Base-by-base conservation (phyloP, 2,888 invertebrate species). In the Latrodectus hesperus region DNA sequence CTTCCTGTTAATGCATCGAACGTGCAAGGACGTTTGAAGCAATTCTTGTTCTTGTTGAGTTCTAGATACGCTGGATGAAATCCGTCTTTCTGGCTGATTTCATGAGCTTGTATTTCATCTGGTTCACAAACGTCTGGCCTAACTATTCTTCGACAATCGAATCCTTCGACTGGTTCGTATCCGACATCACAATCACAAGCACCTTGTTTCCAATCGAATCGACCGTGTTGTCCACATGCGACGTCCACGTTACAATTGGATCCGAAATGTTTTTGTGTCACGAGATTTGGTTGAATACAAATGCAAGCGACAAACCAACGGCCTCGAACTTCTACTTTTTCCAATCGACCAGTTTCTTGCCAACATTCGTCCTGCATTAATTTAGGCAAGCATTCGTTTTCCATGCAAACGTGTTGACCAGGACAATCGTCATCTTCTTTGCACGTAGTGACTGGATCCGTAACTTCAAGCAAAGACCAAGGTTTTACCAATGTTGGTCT, bases 21-120 rank as follows among this genome's bases (percentile, higher is more conserved):
- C 4, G 80, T 73, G n/a, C 80, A 80, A 0, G 80, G 80, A n/a
- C 73, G 16, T 5, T 80, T 72, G 65, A 72, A 80, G 38, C 79
- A 79, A 49, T 67, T 67, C 16, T 79, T 74, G 26, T 65, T 9
- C 8, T 1, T 8, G 53, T 53, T 10, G 11, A 3, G 5, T 10
- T 55, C n/a, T 22, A 84, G 22, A 26, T 73, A 84, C 16, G 0
- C 52, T 3, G 10, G 55, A n/a, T 74, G 8, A 17, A 73, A 26
- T 11, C 64, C 65, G 16, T 52, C 72, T 14, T 6, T 17, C 1
- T 0, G 10, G 0, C 16, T 16, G 0, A 73, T 9, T 6, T 51
- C 6, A 17, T 22, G 0, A 0, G 12, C 5, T 16, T 22, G 14
- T 0, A 73, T 10, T 60, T 80, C 72, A 11, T 72, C 73, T 9